phyloP scores from a whole-genome alignment of 2,888 invertebrate genomes.

The Plebejus argus region DNA sequence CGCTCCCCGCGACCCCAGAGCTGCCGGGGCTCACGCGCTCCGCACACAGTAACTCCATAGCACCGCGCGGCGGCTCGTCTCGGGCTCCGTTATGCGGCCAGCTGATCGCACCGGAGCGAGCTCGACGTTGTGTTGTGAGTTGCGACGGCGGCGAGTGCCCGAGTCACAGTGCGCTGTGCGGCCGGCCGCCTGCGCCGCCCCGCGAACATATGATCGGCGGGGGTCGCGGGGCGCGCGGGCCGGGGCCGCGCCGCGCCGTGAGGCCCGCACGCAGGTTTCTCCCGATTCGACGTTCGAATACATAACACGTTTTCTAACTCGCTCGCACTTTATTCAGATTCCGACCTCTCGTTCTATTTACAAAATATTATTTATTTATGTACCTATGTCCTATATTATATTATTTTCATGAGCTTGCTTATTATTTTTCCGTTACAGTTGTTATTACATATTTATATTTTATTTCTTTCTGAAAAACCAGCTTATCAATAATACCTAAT shows the following conservation, averaged over 20 bases:
- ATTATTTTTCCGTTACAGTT: not conserved
- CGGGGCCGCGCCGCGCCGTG: constrained; percentile 56
- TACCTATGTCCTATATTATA: no score
- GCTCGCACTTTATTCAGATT: constrained; percentile 58
- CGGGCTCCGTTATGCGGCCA: constrained; percentile 59
- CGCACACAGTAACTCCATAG: constrained; percentile 82
- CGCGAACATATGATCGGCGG: constrained; percentile 78
- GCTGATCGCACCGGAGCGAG: constrained; percentile 63
- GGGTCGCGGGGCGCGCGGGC: constrained; percentile 56
- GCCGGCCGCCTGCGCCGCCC: constrained; percentile 53
- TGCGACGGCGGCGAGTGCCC: constrained; percentile 74
- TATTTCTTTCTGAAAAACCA: no score
- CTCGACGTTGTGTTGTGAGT: constrained; percentile 62
- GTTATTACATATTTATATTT: not conserved
- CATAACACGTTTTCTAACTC: constrained; percentile 69
- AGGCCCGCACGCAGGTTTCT: constrained; percentile 81
- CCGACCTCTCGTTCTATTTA: constrained; percentile 61
- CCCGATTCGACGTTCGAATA: constrained; percentile 72
- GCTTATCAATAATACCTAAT: no score
- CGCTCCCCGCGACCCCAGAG: constrained; percentile 51
- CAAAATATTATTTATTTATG: no score
- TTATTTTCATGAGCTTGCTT: constrained; percentile 45
- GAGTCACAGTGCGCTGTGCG: constrained; percentile 72
- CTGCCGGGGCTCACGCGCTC: constrained; percentile 78
- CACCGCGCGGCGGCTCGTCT: constrained; percentile 74